Conservation (phyloP, 2,888 invertebrate species). For the Brenthis daphne region DNA sequence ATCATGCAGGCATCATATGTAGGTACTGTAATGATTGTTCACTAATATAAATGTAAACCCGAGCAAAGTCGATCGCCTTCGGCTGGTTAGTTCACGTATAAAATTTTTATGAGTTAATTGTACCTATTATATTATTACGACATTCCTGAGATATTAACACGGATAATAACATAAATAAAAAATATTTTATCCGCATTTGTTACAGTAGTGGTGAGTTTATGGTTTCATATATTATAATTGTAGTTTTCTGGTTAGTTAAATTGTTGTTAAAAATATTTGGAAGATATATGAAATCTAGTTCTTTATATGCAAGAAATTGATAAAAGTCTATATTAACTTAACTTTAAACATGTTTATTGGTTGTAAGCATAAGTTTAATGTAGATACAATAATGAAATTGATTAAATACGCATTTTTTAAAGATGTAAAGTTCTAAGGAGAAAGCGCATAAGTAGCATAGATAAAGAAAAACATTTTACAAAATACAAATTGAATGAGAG, state of each 20-base stretch:
- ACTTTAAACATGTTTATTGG: constrained; percentile 2
- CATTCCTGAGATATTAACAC: not conserved
- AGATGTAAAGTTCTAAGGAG: constrained; percentile 25
- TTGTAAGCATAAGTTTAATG: not conserved
- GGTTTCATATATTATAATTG: not conserved
- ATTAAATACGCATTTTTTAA: constrained; percentile 19
- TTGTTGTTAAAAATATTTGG: not conserved
- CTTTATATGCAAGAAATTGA: not conserved
- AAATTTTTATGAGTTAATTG: constrained; percentile 1
- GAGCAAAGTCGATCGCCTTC: too few species aligned
- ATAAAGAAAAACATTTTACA: constrained; percentile 45
- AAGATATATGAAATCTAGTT: not conserved
- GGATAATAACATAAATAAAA: not conserved
- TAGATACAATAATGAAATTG: constrained; percentile 12
- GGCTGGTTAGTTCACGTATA: too few species aligned
- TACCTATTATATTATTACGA: not conserved
- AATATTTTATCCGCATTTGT: constrained; percentile 7
- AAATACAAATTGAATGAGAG: constrained; percentile 66
- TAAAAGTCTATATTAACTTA: not conserved
- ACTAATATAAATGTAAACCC: too few species aligned
- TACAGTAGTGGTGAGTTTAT: constrained; percentile 3
- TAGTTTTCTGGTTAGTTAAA: not conserved
- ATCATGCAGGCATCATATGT: too few species aligned
- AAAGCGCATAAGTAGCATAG: constrained; percentile 33
- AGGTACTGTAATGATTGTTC: too few species aligned